Percentiles rank a stretch among this genome's conserved stretches.
Evolutionary conservation across 2,888 invertebrate species (phyloP).

Genomic region (Melieria crassipennis): DNA sequence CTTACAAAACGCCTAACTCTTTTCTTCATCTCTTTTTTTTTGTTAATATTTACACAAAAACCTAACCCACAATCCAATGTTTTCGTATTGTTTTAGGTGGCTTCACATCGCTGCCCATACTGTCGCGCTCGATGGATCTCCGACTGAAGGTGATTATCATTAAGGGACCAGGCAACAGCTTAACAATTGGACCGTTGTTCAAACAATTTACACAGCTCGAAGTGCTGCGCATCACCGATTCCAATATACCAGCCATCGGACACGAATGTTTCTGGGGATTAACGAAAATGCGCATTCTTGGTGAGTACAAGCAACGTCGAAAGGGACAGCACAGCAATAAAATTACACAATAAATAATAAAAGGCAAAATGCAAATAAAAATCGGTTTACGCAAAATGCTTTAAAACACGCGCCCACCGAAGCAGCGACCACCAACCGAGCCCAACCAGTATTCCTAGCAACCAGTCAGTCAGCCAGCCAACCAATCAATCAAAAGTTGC

Average conservation of each 20-base stretch:
- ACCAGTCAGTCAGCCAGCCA: not conserved
- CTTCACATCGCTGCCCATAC: constrained; percentile 71
- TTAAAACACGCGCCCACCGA: constrained; percentile 1
- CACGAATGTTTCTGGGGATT: constrained; percentile 85
- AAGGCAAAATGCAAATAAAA: not conserved
- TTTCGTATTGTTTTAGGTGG: constrained; percentile 67
- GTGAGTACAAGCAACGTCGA: constrained; percentile 51
- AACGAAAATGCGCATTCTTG: constrained; percentile 68
- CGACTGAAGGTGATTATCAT: constrained; percentile 75
- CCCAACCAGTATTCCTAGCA: too few relatives aligned
- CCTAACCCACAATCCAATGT: not conserved
- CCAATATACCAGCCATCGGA: constrained; percentile 80
- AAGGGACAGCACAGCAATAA: constrained; percentile 15
- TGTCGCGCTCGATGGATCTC: constrained; percentile 71
- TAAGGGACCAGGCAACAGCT: constrained; percentile 73
- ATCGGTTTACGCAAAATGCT: not conserved
- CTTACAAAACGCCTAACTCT: not conserved
- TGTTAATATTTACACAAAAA: not conserved
- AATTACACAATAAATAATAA: not conserved
- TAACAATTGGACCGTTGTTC: constrained; percentile 79
- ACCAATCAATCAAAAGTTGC: not conserved
- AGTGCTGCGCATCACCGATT: constrained; percentile 77
- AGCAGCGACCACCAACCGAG: too few relatives aligned
- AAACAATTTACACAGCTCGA: constrained; percentile 72
- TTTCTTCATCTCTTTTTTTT: not conserved